phyloP scores from a whole-genome alignment of 2,888 invertebrate genomes.

The Abrostola tripartita region DNA sequence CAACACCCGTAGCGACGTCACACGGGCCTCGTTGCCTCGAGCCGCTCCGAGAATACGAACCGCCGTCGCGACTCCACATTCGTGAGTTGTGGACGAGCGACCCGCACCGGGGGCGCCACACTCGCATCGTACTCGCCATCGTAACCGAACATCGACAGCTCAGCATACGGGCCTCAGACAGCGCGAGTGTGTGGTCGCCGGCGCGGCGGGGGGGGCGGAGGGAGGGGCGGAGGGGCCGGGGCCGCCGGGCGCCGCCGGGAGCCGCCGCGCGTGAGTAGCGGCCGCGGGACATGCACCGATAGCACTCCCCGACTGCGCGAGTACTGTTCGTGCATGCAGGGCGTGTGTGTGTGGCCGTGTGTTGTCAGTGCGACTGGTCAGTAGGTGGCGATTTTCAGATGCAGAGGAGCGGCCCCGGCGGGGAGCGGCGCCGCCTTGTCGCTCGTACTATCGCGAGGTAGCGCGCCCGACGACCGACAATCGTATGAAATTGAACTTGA shows the following conservation, averaged over 20 bases:
- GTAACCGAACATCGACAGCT: slow-evolving; percentile 6
- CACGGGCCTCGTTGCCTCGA: not conserved
- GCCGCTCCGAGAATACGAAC: slow-evolving; percentile 51
- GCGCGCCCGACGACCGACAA: slow-evolving; percentile 48
- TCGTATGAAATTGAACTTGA: slow-evolving; percentile 58
- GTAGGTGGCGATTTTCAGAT: slow-evolving; percentile 64
- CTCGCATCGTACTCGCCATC: slow-evolving; percentile 10
- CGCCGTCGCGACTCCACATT: slow-evolving; percentile 67
- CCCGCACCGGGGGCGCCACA: slow-evolving; percentile 48
- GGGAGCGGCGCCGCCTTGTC: slow-evolving; percentile 40
- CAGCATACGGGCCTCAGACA: slow-evolving; percentile 18
- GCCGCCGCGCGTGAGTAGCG: slow-evolving; percentile 2
- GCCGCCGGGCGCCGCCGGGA: not conserved
- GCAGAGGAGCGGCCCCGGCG: slow-evolving; percentile 52
- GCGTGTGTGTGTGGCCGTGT: slow-evolving; percentile 11
- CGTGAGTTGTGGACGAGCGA: slow-evolving; percentile 73
- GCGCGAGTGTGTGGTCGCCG: slow-evolving; percentile 10
- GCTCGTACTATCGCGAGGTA: slow-evolving; percentile 39
- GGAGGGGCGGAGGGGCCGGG: not conserved
- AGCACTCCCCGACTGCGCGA: not conserved
- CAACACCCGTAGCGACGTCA: not conserved
- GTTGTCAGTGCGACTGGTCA: slow-evolving; percentile 52
- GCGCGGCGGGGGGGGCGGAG: slow-evolving; percentile 3
- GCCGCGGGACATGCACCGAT: not conserved
- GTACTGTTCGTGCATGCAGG: slow-evolving; percentile 16